A percentile compares a stretch with the other conserved stretches of the same genome.
phyloP scores from a whole-genome alignment of 30 jellyfish, hydroid and myxozoan genomes.

The Phacellophora camtschatica region DNA sequence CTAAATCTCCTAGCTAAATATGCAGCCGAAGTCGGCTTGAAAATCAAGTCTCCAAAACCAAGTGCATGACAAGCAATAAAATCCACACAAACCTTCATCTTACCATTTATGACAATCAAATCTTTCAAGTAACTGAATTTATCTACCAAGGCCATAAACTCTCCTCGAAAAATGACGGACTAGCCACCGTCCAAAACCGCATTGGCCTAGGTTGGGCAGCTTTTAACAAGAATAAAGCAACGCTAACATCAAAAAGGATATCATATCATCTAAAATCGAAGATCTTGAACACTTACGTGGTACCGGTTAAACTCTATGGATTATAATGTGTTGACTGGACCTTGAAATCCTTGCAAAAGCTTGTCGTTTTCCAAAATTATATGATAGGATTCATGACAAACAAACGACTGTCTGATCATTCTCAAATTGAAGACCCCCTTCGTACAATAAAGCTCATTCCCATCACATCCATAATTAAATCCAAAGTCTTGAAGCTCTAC shows the following conservation, averaged over 20 bases:
- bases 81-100: conserved; percentile 5
- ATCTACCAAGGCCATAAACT: not conserved
- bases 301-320: conserved; percentile 12
- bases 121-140: conserved; percentile 29
- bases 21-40: conserved; percentile 32
- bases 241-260: conserved; percentile 26
- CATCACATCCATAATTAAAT: too few relatives aligned
- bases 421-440: conserved; percentile 1
- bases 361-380: not conserved
- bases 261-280: conserved; percentile 10
- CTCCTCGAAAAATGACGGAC: conserved; percentile 23
- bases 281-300: conserved; percentile 14
- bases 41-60: conserved; percentile 11
- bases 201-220: conserved; percentile 18
- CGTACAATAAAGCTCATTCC: conserved; percentile 8
- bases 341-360: not conserved
- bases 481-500: too few relatives aligned
- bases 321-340: conserved; percentile 28
- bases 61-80: conserved; percentile 27
- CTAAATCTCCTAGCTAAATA: not conserved
- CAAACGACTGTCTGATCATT: not conserved
- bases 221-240: conserved; percentile 13
- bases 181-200: conserved; percentile 16
- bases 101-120: conserved; percentile 8
- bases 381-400: too few relatives aligned